A percentile compares a stretch with the other conserved stretches of the same genome.
Conservation (phyloP, 30 jellyfish, hydroid and myxozoan genomes). For the Aurelia coerulea region DNA sequence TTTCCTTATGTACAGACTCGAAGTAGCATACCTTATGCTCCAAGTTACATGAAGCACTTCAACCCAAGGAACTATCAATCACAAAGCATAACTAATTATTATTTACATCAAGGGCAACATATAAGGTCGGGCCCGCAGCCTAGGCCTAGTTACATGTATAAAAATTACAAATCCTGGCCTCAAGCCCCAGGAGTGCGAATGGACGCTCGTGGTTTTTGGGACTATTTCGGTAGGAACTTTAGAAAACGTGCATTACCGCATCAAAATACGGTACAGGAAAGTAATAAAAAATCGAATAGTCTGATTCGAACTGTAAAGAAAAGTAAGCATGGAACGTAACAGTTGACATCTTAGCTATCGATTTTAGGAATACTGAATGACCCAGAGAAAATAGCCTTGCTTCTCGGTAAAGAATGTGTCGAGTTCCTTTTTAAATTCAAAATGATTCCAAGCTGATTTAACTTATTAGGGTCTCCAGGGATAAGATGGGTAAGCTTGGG, state of each 20-base stretch:
- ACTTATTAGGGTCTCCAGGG: no score
- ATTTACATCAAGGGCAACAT: constrained; percentile 42
- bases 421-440: no score
- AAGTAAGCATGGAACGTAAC: not conserved
- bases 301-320: constrained; percentile 21
- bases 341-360: no score
- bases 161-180: constrained; percentile 30
- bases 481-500: no score
- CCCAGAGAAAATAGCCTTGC: no score
- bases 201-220: constrained; percentile 84
- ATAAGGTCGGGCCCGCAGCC: constrained; percentile 18
- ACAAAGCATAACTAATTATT: constrained; percentile 60
- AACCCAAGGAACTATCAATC: constrained; percentile 64
- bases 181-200: constrained; percentile 16
- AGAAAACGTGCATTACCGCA: constrained; percentile 36
- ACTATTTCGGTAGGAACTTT: constrained; percentile 78
- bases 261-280: not conserved
- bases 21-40: constrained; percentile 48
- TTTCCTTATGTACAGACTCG: constrained; percentile 65
- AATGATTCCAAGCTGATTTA: no score
- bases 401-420: no score
- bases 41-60: constrained; percentile 49
- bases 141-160: constrained; percentile 24
- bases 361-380: no score
- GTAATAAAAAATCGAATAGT: constrained; percentile 12